Conservation (phyloP, 2,888 invertebrate genomes). For the Atherix ibis region DNA sequence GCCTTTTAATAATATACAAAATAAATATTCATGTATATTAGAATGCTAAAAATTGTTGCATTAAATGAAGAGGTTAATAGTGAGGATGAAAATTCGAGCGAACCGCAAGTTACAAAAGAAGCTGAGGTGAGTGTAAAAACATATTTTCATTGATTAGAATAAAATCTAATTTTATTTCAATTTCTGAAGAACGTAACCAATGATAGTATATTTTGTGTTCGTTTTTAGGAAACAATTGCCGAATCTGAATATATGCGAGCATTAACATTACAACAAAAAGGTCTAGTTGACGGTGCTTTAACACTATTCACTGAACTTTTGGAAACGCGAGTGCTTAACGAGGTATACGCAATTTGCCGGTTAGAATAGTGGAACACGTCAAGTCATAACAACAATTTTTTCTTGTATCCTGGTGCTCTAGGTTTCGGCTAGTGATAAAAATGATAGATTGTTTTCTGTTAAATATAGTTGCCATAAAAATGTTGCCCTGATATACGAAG, state of each 20-base stretch:
- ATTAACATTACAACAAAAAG: conserved; percentile 49
- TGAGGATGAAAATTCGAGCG: conserved; percentile 12
- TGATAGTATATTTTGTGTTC: background rate
- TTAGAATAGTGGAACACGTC: background rate
- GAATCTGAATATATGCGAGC: conserved; percentile 65
- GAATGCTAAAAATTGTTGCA: conserved; percentile 15
- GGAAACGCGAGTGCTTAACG: conserved; percentile 42
- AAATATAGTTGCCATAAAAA: conserved; percentile 76
- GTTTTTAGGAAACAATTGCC: conserved; percentile 54
- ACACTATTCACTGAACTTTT: conserved; percentile 49
- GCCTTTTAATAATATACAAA: too few relatives aligned
- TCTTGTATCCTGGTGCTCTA: conserved; percentile 11
- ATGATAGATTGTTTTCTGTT: conserved; percentile 45
- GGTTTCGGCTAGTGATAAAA: conserved; percentile 36
- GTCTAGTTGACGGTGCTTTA: conserved; percentile 49
- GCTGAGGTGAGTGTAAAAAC: conserved; percentile 14
- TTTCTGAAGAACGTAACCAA: too few relatives aligned
- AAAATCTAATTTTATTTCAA: background rate
- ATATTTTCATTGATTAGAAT: background rate
- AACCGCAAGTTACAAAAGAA: conserved; percentile 15
- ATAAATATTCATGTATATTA: too few relatives aligned
- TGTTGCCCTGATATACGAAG: conserved; percentile 52
- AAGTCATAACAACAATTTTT: conserved; percentile 1
- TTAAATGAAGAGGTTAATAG: conserved; percentile 13
- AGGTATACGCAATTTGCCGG: conserved; percentile 28